Evolutionary conservation across 2,888 invertebrate genomes (phyloP), one percentile per base, ranked within the genome.

Genomic region (Patella pellucida): DNA sequence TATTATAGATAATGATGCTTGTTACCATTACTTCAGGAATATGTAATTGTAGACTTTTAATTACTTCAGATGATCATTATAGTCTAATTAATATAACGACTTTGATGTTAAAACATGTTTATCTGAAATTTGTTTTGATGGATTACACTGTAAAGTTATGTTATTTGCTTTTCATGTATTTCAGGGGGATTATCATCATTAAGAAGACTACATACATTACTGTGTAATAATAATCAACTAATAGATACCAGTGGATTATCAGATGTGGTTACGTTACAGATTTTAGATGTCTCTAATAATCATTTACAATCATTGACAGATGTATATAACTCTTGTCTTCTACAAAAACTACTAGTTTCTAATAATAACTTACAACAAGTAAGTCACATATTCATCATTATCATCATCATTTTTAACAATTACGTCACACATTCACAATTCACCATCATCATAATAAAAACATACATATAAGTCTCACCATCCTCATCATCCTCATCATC

Each of bases 311-410:
- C 75, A 1, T 62, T 89, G 3, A 83, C 83, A 16, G 86, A 86
- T 52, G 68, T 88, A 19, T 80, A 82, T 52, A 85, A 85, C 56
- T 79, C 89, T 19, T 87, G 87, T 71, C 81, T 90, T 23, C 83
- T 90, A 27, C 80, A 85, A 67, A 74, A 73, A n/a, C 80, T 90
- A 15, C 77, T 86, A 74, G 82, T 84, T 5, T 81, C 87, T 11
- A 77, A 82, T 31, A 90, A 90, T 76, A 89, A 88, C 76, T 74
- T 89, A 7, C 78, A 85, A 23, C 79, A 89, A 87, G 89, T 89
- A 72, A 41, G 41, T 41, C 41, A 41, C 41, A 41, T 41, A 41
- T 9, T 41, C 41, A 9, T 41, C 41, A 5, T 41, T 7, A 41
- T 41, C 31, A 41, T 41, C 31, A 27, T 31, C 2, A 31, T 4